A percentile compares a stretch with the other conserved stretches of the same genome.
Evolutionary conservation across 2,797 vertebrate genomes (phyloP).

Genomic region (Gadopsis bispinosus): DNA sequence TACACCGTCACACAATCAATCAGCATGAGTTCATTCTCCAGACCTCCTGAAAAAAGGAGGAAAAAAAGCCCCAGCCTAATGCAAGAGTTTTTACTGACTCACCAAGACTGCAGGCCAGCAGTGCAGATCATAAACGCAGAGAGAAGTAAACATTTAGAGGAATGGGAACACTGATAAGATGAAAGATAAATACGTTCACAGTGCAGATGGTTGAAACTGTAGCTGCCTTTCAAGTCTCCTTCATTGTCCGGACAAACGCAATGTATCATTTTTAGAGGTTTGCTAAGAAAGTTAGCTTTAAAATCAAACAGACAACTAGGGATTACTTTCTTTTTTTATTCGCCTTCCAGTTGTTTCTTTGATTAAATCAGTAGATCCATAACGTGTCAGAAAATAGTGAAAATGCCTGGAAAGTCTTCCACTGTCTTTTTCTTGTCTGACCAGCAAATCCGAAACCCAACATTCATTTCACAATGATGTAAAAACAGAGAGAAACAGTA

Average conservation of each 20-base stretch:
- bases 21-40: constrained; percentile 84
- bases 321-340: neutral
- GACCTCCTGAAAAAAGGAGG: constrained; percentile 59
- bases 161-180: constrained; percentile 40
- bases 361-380: neutral
- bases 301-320: neutral
- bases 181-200: constrained; percentile 23
- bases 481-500: neutral
- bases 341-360: neutral
- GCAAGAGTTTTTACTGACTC: constrained; percentile 60
- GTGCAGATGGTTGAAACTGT: constrained; percentile 6
- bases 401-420: neutral
- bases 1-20: constrained; percentile 86
- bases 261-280: neutral
- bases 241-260: neutral
- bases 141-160: constrained; percentile 60
- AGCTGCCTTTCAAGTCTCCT: neutral
- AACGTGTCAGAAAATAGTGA: neutral
- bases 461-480: neutral
- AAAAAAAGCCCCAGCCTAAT: constrained; percentile 37
- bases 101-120: constrained; percentile 45
- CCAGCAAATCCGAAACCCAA: neutral
- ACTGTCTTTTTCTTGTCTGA: neutral
- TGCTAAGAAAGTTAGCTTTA: neutral
- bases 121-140: constrained; percentile 45